phyloP scores from a whole-genome alignment of 1,140 invertebrate species.

The Pseudomyrmex pallidus region DNA sequence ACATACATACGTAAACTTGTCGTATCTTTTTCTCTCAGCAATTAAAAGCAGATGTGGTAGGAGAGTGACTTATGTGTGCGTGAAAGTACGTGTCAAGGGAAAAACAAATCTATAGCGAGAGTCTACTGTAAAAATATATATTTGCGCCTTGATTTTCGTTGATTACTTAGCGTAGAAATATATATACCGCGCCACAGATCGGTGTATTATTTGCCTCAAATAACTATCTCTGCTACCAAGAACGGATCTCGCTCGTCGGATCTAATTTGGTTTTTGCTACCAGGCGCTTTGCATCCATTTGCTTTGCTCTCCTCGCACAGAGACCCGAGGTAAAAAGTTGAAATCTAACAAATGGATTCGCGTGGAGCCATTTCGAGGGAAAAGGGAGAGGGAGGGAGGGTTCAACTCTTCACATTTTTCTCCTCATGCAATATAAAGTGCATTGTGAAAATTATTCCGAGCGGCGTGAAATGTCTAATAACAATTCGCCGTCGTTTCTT shows the following conservation, averaged over 20 bases:
- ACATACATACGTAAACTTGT: no score
- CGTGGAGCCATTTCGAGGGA: neutral
- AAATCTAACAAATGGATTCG: constrained; percentile 54
- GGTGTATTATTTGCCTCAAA: constrained; percentile 41
- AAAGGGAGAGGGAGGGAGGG: neutral
- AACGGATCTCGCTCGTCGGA: constrained; percentile 23
- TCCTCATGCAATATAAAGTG: neutral
- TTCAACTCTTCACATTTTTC: constrained; percentile 28
- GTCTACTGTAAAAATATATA: constrained; percentile 2
- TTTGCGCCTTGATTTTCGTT: neutral
- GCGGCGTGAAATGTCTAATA: neutral
- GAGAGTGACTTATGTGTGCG: no score
- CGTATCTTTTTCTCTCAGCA: no score
- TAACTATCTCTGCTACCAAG: constrained; percentile 29
- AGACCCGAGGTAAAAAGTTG: constrained; percentile 26
- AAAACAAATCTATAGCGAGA: no score
- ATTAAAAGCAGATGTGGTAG: no score
- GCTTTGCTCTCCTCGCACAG: constrained; percentile 58
- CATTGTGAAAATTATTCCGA: constrained; percentile 17
- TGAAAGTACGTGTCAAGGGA: no score
- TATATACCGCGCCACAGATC: neutral
- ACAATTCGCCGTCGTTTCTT: neutral
- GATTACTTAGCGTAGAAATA: constrained; percentile 29
- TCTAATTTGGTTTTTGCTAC: constrained; percentile 72
- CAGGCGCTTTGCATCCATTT: constrained; percentile 67